Base-by-base conservation (phyloP, 2,888 invertebrate genomes). In the Operophtera brumata region DNA sequence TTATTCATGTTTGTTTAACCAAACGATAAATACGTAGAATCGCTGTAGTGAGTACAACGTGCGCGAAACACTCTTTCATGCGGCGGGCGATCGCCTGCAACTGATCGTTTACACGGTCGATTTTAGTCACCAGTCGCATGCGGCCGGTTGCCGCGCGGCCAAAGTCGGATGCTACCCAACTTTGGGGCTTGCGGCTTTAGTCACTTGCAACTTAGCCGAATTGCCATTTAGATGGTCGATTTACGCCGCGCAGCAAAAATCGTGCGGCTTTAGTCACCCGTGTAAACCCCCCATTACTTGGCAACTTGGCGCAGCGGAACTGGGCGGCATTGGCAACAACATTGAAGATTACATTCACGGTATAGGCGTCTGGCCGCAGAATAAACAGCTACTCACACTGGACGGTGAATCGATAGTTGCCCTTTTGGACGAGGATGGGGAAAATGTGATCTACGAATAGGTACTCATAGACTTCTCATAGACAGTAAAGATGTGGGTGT, bases 91-190 rank as follows among this genome's bases (percentile, higher is more conserved):
- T 61, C 60, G 60, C 55, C 62, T 59, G 54, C 59, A 60, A 58
- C 59, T 59, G 60, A 64, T 55, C 50, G 56, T 62, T 59, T 60
- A 61, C 61, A 60, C 55, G 54, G 57, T 56, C 51, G 57, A 59
- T 25, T 59, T 58, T 49, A 53, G 11, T 47, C 51, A 50, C 13
- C 80, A 94, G 92, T 91, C 34, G 11, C 30, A 7, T 47, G 25
- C 51, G 37, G 70, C 69, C 68, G 65, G 66, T 70, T 6, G 70
- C 67, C 70, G 69, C 68, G 70, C 68, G 68, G 69, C 64, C 62
- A 67, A 71, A 69, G 66, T 72, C 70, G 68, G 67, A 70, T 69
- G 66, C 69, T 71, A 70, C 66, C 64, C 63, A 67, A 71, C 70
- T 70, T 72, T 69, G 69, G 65, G 66, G 64, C 70, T 70, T 67